A percentile compares a stretch with the other conserved stretches of the same genome.
These are phyloP conservation scores for Listronotus oregonensis DNA, from an alignment of 1,140 invertebrate species.

Conservation along the genomic window DNA sequence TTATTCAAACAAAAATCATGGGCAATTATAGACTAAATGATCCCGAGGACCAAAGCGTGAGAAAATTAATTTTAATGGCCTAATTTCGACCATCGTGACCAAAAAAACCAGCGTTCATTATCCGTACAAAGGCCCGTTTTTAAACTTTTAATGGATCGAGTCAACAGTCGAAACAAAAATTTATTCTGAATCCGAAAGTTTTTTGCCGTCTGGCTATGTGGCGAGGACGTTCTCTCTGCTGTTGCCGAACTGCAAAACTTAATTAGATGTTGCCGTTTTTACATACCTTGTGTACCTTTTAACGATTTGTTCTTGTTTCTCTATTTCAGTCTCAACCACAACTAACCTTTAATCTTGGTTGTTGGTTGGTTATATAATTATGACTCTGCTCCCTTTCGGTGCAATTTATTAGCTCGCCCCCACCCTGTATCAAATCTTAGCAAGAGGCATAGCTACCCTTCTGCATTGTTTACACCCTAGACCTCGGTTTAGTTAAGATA, in stretches of 20 bases:
- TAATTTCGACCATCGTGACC: neutral
- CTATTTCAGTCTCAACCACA: too few species aligned
- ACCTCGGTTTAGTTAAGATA: too few species aligned
- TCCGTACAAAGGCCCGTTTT: slow-evolving; percentile 16
- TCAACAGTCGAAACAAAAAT: slow-evolving; percentile 10
- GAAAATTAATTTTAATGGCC: slow-evolving; percentile 1
- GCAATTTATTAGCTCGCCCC: too few species aligned
- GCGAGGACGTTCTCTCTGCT: slow-evolving; percentile 1
- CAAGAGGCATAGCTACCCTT: too few species aligned
- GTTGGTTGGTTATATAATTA: too few species aligned
- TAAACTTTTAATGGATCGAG: slow-evolving; percentile 17
- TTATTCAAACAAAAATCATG: too few species aligned
- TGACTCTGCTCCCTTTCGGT: too few species aligned
- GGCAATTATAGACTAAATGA: neutral
- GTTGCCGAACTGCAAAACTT: neutral
- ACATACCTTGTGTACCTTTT: neutral
- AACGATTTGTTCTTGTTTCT: too few species aligned
- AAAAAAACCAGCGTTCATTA: slow-evolving; percentile 6
- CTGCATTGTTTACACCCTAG: too few species aligned
- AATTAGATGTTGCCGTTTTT: neutral
- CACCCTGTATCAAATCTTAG: too few species aligned
- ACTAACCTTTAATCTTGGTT: too few species aligned
- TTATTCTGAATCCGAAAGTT: slow-evolving; percentile 8
- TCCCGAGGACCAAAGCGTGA: neutral
- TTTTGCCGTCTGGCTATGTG: slow-evolving; percentile 17